Evolutionary conservation across 1,140 invertebrate genomes (phyloP), one percentile per base, ranked within the genome.

Genomic region (Ditylenchus dipsaci): DNA sequence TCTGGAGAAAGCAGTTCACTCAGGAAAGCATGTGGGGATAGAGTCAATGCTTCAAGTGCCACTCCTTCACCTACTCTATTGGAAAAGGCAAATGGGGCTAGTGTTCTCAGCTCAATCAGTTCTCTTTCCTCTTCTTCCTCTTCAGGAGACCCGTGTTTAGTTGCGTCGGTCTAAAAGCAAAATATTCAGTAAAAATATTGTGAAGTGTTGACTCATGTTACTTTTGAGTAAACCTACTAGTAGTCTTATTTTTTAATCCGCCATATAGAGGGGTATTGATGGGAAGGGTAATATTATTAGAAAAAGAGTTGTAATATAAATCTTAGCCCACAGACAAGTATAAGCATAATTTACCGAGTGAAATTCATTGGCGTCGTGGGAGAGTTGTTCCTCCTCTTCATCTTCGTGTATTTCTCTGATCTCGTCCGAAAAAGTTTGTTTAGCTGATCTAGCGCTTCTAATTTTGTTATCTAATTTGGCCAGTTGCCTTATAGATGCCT

Each of bases 11-110:
- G n/a, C 21, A 68, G 21, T 27, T 68, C 59, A 3, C 21, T 43
- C n/a, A 29, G 42, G 47, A 68, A 68, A 1, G 67, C 67, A 45
- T 68, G 9, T 26, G 67, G 67, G 1, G 67, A 68, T n/a, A 68
- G 15, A 69, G 27, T 60, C 30, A 68, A 23, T 42, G 19, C 38
- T 29, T 68, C 67, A 13, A 68, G 27, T 17, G 43, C 42, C 38
- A 68, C 47, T 15, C 63, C 67, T 7, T 45, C 23, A 1, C 63
- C 67, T 27, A 68, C 27, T 43, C 59, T 47, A 66, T 66, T 63
- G 23, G n/a, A 23, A 49, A 68, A 67, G 11, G 67, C 67, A 27
- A 58, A 68, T 23, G 67, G 67, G 3, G n/a, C 59, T 19, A 61
- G 29, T 30, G 38, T 43, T n/a, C 21, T 19, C 8, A 61, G 29